phyloP scores from a whole-genome alignment of 2,888 invertebrate species.

The Eristalis arbustorum region DNA sequence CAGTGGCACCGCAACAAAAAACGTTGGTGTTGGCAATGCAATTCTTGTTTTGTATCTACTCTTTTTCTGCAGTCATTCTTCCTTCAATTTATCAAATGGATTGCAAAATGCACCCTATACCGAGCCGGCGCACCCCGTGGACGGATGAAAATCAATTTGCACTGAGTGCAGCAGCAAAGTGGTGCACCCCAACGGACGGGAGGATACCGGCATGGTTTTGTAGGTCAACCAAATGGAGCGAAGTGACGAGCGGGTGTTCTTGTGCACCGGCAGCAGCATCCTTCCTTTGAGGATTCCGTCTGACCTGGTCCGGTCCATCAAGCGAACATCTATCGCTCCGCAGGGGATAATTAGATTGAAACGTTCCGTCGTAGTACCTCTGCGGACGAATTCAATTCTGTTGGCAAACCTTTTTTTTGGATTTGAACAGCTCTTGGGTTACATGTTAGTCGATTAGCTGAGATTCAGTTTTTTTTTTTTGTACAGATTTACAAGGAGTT shows the following conservation, averaged over 20 bases:
- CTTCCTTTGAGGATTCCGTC: neutral
- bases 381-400: neutral
- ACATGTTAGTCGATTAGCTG: conserved; percentile 45
- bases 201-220: neutral
- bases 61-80: neutral
- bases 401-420: neutral
- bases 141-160: conserved; percentile 61
- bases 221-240: neutral
- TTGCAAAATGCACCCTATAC: conserved; percentile 45
- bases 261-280: neutral
- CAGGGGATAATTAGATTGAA: neutral
- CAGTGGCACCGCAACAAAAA: neutral
- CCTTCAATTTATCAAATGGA: conserved; percentile 67
- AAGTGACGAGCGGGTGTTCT: neutral
- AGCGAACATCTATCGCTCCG: neutral
- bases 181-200: neutral
- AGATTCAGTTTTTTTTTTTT: conserved; percentile 14
- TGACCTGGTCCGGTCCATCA: neutral
- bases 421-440: neutral
- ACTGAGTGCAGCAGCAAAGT: conserved; percentile 41
- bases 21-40: conserved; percentile 25
- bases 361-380: neutral
- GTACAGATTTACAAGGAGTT: conserved; percentile 51
- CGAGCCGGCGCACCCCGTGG: neutral
- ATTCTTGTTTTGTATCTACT: neutral